Evolutionary conservation across 2,888 invertebrate species (phyloP).

Genomic region (Dicycla oo): DNA sequence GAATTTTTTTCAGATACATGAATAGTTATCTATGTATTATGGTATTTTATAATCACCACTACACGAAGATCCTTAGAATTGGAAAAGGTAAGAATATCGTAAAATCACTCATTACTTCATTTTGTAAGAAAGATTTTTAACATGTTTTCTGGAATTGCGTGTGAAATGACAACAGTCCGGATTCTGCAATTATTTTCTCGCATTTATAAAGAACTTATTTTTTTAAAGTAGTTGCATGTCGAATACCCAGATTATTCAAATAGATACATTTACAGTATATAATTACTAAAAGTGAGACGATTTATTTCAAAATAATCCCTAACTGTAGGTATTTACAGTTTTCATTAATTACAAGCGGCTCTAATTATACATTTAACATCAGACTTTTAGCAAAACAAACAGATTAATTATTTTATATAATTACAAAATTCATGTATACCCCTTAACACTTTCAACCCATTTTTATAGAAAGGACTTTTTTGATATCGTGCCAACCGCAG

Average conservation of each 20-base stretch:
- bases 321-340: slow-evolving; percentile 29
- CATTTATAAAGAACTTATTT: neutral
- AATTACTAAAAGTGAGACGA: neutral
- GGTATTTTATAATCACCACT: slow-evolving; percentile 1
- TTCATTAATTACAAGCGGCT: slow-evolving; percentile 22
- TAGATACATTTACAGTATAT: neutral
- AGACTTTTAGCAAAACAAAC: slow-evolving; percentile 45
- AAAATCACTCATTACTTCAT: slow-evolving; percentile 5
- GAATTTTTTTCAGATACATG: neutral
- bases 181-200: neutral
- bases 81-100: neutral
- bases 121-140: neutral
- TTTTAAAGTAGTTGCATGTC: neutral
- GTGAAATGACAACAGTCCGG: neutral
- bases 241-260: neutral
- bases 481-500: neutral
- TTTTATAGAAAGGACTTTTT: slow-evolving; percentile 7
- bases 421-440: slow-evolving; percentile 30
- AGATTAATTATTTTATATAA: slow-evolving; percentile 16
- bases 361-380: slow-evolving; percentile 29
- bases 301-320: slow-evolving; percentile 9
- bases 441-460: neutral
- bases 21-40: neutral
- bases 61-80: slow-evolving; percentile 1
- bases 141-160: neutral